Conservation (phyloP, 2,113 vertebrate genomes). For the Chaetops frenatus region DNA sequence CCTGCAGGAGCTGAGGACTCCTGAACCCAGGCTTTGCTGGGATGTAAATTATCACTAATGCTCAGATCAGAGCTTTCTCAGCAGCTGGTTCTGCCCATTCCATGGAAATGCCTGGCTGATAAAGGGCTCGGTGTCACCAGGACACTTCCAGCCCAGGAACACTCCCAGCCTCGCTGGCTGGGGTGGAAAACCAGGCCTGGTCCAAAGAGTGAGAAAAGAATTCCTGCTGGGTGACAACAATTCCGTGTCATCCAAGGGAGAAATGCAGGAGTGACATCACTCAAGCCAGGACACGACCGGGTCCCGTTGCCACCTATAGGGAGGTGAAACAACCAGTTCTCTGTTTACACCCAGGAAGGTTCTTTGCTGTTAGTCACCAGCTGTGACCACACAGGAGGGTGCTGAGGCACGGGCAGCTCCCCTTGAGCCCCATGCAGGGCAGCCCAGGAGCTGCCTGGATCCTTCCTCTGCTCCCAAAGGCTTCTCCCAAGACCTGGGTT, state of each 20-base stretch:
- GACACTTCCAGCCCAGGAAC: background rate
- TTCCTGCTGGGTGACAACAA: background rate
- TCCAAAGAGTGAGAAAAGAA: background rate
- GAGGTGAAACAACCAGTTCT: background rate
- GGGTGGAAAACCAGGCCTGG: background rate
- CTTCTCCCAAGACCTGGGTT: background rate
- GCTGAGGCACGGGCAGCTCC: background rate
- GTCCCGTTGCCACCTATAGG: background rate
- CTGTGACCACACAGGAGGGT: background rate
- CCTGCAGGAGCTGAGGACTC: background rate
- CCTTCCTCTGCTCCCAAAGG: background rate
- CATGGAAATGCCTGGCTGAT: accelerated
- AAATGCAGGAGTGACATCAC: background rate
- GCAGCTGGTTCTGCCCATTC: background rate
- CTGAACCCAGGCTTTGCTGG: background rate
- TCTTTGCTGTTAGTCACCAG: background rate
- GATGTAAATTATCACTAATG: background rate
- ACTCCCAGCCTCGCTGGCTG: background rate
- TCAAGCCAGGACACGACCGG: background rate
- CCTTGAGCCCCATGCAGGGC: background rate
- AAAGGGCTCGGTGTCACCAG: background rate
- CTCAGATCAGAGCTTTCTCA: background rate
- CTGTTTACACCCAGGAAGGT: background rate
- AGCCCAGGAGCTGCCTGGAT: background rate
- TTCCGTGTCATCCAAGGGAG: background rate